Conservation (phyloP, 2,113 vertebrate genomes). For the Tylochromis polylepis region DNA sequence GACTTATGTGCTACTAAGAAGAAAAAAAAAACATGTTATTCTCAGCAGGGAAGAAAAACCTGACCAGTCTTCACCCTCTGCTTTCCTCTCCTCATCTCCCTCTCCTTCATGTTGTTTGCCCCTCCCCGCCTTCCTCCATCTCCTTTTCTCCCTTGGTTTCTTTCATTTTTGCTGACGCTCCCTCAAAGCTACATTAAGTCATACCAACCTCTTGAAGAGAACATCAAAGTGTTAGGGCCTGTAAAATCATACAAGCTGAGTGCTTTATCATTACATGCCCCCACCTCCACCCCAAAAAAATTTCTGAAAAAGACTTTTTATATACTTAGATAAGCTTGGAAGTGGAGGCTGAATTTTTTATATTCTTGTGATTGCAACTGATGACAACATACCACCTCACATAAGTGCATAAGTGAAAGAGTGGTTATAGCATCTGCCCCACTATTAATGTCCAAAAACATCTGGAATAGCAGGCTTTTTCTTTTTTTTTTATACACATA, state of each 20-base stretch:
- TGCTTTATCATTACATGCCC: conserved; percentile 63
- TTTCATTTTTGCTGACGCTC: conserved; percentile 52
- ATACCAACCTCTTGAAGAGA: conserved; percentile 60
- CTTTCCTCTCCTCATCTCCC: background rate
- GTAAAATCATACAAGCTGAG: conserved; percentile 61
- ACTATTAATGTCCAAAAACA: background rate
- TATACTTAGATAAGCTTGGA: background rate
- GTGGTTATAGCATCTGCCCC: background rate
- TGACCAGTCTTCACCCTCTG: conserved; percentile 25
- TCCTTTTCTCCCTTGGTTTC: conserved; percentile 17
- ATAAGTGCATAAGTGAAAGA: background rate
- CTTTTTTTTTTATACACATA: too few relatives aligned
- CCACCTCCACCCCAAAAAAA: background rate
- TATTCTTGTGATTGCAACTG: conserved; percentile 26
- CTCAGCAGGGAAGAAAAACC: conserved; percentile 49
- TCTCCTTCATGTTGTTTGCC: conserved; percentile 4
- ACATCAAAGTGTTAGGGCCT: conserved; percentile 64
- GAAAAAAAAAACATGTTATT: conserved; percentile 18
- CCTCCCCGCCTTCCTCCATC: background rate
- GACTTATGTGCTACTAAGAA: conserved; percentile 19
- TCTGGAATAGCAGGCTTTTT: background rate
- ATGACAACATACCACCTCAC: conserved; percentile 20
- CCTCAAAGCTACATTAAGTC: conserved; percentile 65
- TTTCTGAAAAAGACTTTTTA: conserved; percentile 35
- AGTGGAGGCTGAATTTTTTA: conserved; percentile 17